Conservation (phyloP, 1,140 invertebrate species). For the Paracyclopina nana region DNA sequence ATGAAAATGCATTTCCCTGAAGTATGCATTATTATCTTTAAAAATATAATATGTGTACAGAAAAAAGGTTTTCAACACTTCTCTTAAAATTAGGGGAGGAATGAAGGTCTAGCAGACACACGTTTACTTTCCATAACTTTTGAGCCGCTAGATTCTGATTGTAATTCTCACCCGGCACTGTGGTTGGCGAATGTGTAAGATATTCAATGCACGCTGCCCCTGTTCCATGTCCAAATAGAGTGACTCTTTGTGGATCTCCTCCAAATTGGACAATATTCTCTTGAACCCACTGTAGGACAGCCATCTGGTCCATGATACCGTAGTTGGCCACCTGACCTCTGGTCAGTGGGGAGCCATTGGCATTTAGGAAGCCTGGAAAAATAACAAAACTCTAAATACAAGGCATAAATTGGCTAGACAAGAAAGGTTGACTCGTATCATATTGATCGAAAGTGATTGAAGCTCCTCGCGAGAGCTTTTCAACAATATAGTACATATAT, state of each 20-base stretch:
- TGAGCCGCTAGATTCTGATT: too few relatives aligned
- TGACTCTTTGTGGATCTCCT: constrained; percentile 47
- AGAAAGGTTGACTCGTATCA: not conserved
- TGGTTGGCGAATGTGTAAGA: constrained; percentile 30
- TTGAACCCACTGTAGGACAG: constrained; percentile 74
- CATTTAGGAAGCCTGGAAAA: constrained; percentile 61
- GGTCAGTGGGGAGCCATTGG: constrained; percentile 54
- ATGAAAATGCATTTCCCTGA: too few relatives aligned
- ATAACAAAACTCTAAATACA: not conserved
- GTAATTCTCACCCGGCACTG: constrained; percentile 20
- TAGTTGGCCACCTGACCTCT: constrained; percentile 59
- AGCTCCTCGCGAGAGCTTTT: too few relatives aligned
- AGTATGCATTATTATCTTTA: too few relatives aligned
- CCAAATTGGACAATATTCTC: constrained; percentile 77
- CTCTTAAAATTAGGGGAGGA: too few relatives aligned
- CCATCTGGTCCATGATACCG: constrained; percentile 78
- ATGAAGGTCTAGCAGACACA: too few relatives aligned
- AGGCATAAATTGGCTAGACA: not conserved
- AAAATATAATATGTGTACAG: too few relatives aligned
- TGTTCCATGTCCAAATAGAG: constrained; percentile 34
- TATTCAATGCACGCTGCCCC: constrained; percentile 35
- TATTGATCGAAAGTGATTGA: too few relatives aligned
- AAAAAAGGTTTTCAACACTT: too few relatives aligned
- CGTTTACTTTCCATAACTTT: too few relatives aligned
- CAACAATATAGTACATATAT: too few relatives aligned